Conservation (phyloP, 2,113 vertebrate genomes). For the Nanorana parkeri region DNA sequence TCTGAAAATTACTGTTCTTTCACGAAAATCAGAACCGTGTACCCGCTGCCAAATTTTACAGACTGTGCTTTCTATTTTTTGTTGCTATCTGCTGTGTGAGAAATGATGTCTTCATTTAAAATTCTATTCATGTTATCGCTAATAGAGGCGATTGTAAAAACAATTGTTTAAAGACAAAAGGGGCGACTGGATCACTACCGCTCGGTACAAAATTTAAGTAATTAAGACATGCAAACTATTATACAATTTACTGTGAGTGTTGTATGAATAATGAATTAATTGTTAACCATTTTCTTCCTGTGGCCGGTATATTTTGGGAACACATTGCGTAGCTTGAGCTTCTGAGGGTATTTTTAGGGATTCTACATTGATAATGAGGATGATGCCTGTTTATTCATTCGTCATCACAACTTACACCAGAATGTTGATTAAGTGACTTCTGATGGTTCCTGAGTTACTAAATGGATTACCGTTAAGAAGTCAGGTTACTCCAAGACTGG, state of each 20-base stretch:
- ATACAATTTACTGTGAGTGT: constrained; percentile 80
- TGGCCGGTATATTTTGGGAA: too few relatives aligned
- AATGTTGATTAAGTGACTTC: too few relatives aligned
- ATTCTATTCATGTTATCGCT: constrained; percentile 82
- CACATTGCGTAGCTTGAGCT: too few relatives aligned
- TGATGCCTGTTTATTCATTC: too few relatives aligned
- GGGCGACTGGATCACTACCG: constrained; percentile 83
- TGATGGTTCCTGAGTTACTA: too few relatives aligned
- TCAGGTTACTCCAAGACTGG: too few relatives aligned
- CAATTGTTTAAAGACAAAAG: constrained; percentile 84
- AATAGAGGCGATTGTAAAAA: constrained; percentile 85
- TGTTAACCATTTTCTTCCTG: constrained; percentile 68
- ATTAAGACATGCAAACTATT: constrained; percentile 87
- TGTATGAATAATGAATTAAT: constrained; percentile 77
- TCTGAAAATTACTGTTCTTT: neutral
- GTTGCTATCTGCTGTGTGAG: constrained; percentile 68
- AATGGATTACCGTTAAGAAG: too few relatives aligned
- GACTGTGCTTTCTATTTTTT: constrained; percentile 54
- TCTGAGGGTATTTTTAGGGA: too few relatives aligned
- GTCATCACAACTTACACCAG: too few relatives aligned
- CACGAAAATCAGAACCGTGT: neutral
- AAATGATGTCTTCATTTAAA: constrained; percentile 76
- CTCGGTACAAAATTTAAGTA: constrained; percentile 86
- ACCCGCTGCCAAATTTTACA: constrained; percentile 69
- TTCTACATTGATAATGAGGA: too few relatives aligned